These are phyloP conservation scores for Pteromalus puparum DNA, from an alignment of 1,140 invertebrate species.

Conservation along the genomic window DNA sequence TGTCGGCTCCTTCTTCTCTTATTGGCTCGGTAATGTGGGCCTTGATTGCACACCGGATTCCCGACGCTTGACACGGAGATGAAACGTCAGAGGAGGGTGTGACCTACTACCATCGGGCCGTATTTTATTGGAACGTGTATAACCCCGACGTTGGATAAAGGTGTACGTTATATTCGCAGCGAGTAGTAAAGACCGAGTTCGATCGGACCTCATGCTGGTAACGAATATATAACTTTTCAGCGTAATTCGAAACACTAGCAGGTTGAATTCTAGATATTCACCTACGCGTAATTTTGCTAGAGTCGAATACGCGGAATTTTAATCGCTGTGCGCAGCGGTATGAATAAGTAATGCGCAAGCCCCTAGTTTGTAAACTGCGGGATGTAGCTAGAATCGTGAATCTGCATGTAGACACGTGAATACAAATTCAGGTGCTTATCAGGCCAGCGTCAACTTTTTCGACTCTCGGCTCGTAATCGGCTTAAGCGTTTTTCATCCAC, in stretches of 20 bases:
- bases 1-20: background rate
- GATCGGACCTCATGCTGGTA: too few species aligned
- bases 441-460: background rate
- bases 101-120: background rate
- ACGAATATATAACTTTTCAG: too few species aligned
- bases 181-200: too few species aligned
- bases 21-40: background rate
- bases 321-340: background rate
- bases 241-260: too few species aligned
- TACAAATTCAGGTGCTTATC: background rate
- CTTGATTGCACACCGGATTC: background rate
- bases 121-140: background rate
- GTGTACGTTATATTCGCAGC: too few species aligned
- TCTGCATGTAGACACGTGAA: background rate
- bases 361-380: background rate
- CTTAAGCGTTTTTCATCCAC: too few species aligned
- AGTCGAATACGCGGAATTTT: background rate
- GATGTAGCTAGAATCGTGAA: background rate
- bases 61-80: background rate
- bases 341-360: background rate
- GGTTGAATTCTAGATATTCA: too few species aligned
- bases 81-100: background rate
- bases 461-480: too few species aligned
- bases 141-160: background rate
- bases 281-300: background rate